phyloP scores from a whole-genome alignment of 2,113 vertebrate genomes.

The Peromyscus polionotus region DNA sequence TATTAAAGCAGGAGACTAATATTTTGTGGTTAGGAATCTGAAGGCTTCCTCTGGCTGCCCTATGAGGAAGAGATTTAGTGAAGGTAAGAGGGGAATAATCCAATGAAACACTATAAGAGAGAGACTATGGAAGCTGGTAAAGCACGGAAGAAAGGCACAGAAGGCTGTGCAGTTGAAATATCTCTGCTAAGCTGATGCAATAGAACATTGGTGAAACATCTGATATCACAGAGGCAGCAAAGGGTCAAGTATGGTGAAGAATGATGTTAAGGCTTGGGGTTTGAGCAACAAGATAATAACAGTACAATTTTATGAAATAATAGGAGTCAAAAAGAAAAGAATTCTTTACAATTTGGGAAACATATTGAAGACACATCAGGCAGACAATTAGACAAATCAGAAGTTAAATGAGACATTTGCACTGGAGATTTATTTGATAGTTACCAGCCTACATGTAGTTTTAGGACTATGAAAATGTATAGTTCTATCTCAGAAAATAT shows the following conservation, averaged over 20 bases:
- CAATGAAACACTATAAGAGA: not conserved
- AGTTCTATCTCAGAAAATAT: not conserved
- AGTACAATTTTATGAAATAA: not conserved
- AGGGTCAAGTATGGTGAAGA: not conserved
- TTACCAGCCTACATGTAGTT: not conserved
- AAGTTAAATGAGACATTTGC: not conserved
- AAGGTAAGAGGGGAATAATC: not conserved
- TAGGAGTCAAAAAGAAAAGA: not conserved
- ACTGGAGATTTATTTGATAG: not conserved
- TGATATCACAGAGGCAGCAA: not conserved
- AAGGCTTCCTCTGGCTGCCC: not conserved
- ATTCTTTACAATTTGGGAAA: not conserved
- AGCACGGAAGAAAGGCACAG: not conserved
- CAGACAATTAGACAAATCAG: not conserved
- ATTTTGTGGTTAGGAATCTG: not conserved
- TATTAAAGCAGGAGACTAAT: not conserved
- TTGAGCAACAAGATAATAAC: not conserved
- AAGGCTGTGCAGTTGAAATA: not conserved
- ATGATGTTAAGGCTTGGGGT: not conserved
- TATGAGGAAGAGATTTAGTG: not conserved
- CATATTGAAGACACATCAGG: not conserved
- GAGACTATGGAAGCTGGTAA: accelerated
- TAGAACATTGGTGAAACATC: not conserved
- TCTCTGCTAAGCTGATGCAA: not conserved
- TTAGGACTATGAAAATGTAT: not conserved